These are phyloP conservation scores for Emydura subglobosa DNA, from an alignment of 2,113 vertebrate species.

Conservation along the genomic window DNA sequence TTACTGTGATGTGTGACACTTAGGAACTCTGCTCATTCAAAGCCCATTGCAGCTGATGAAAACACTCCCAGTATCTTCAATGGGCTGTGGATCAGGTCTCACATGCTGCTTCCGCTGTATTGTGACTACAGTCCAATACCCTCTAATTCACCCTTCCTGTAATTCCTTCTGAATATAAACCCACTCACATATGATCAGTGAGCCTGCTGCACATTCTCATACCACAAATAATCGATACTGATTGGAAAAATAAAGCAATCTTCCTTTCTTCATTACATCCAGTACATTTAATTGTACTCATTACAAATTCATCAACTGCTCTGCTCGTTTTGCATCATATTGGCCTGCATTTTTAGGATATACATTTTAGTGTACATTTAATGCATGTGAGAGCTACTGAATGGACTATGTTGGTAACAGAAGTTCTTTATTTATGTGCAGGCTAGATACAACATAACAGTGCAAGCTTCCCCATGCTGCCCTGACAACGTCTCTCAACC, in stretches of 20 bases:
- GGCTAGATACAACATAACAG: slow-evolving; percentile 30
- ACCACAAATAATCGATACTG: neutral
- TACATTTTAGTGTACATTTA: slow-evolving; percentile 28
- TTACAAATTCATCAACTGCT: slow-evolving; percentile 1
- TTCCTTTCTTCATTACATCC: neutral
- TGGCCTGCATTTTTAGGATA: slow-evolving; percentile 44
- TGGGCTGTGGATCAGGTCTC: neutral
- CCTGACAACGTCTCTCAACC: slow-evolving; percentile 48
- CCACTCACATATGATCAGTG: neutral
- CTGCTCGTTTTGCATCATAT: slow-evolving; percentile 32
- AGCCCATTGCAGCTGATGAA: slow-evolving; percentile 20
- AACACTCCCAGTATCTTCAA: neutral
- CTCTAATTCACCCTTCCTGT: neutral
- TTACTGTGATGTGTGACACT: slow-evolving; percentile 8
- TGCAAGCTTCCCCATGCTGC: slow-evolving; percentile 17
- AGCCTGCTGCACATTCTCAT: neutral
- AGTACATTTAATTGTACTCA: neutral
- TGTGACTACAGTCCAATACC: neutral
- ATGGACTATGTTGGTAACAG: slow-evolving; percentile 58
- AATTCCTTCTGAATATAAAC: neutral
- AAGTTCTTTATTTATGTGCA: slow-evolving; percentile 53
- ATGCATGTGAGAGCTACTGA: slow-evolving; percentile 72
- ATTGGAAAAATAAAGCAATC: neutral
- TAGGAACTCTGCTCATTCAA: neutral
- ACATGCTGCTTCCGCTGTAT: neutral